Percentiles rank a stretch among this genome's conserved stretches.
Conservation (phyloP, 2,888 invertebrate species). For the Willowsia nigromaculata region DNA sequence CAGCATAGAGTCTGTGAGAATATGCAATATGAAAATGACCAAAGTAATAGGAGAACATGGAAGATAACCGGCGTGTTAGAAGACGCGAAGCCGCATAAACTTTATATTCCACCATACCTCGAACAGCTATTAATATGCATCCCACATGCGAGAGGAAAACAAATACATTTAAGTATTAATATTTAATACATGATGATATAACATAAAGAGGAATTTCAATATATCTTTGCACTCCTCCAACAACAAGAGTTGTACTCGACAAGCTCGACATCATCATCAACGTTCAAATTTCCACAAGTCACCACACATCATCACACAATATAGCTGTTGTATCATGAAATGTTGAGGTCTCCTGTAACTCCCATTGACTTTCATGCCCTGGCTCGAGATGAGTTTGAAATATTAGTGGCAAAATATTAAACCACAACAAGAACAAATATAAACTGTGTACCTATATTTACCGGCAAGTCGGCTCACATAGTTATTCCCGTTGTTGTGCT, state of each 20-base stretch:
- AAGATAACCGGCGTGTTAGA: background rate
- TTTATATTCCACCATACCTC: slow-evolving; percentile 13
- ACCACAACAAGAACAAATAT: background rate
- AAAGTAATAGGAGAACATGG: background rate
- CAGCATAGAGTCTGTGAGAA: background rate
- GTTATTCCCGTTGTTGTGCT: background rate
- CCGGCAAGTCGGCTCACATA: background rate
- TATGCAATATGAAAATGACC: background rate
- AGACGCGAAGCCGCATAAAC: slow-evolving; percentile 5
- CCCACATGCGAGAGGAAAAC: slow-evolving; percentile 54
- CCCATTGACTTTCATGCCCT: slow-evolving; percentile 39
- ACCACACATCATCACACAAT: slow-evolving; percentile 43
- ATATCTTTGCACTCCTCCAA: background rate
- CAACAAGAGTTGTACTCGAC: background rate
- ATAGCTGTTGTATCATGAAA: background rate
- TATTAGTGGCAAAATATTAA: background rate
- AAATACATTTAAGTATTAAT: slow-evolving; percentile 44
- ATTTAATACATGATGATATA: background rate
- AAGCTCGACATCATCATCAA: slow-evolving; percentile 11
- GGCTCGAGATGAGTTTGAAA: slow-evolving; percentile 6
- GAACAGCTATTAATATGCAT: slow-evolving; percentile 61
- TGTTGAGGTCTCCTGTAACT: slow-evolving; percentile 7
- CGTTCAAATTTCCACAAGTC: slow-evolving; percentile 55
- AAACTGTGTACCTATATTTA: background rate
- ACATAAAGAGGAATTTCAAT: background rate